Conservation (phyloP, 2,797 vertebrate species). For the Mergus octosetaceus region DNA sequence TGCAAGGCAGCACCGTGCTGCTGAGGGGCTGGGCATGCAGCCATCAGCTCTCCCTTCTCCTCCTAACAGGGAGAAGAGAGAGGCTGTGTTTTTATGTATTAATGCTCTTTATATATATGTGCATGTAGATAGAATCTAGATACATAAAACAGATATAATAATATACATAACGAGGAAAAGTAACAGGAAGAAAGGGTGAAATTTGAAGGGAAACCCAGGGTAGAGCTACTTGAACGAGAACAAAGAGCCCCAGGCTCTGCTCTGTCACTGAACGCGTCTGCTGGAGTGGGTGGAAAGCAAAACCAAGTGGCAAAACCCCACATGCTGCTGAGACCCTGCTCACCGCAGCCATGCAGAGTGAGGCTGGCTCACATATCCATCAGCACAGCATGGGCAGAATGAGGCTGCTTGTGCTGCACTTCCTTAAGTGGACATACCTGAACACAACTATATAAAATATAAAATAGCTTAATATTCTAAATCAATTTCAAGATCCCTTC, state of each 20-base stretch:
- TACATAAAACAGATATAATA: neutral
- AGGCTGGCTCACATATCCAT: neutral
- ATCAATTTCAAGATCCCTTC: neutral
- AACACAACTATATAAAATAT: neutral
- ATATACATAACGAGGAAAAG: neutral
- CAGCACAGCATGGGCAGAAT: neutral
- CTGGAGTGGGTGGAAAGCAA: neutral
- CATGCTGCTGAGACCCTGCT: neutral
- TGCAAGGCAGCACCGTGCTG: fast-evolving
- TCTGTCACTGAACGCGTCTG: neutral
- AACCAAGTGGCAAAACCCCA: neutral
- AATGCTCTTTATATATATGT: fast-evolving
- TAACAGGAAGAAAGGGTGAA: neutral
- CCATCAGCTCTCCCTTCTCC: neutral
- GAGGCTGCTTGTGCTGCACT: neutral
- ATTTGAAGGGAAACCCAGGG: neutral
- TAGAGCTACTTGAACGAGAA: neutral
- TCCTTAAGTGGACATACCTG: neutral
- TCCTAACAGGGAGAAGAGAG: neutral
- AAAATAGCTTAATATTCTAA: neutral
- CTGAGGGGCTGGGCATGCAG: neutral
- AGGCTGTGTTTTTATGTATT: fast-evolving
- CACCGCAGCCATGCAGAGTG: neutral
- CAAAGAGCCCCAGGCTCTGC: neutral
- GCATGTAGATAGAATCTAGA: neutral